phyloP scores from a whole-genome alignment of 2,113 vertebrate genomes.

The Sus scrofa region DNA sequence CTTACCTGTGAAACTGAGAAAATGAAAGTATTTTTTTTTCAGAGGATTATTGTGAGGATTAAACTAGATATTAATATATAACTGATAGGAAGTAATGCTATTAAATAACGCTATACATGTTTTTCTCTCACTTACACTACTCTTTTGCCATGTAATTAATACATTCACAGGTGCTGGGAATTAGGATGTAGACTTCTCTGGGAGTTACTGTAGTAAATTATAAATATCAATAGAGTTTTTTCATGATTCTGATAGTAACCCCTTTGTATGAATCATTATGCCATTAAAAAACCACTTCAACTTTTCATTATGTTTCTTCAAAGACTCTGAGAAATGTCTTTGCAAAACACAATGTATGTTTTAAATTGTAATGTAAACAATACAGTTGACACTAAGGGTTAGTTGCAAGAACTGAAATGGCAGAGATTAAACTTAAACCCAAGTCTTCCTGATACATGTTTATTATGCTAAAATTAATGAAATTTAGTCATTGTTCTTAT shows the following conservation, averaged over 20 bases:
- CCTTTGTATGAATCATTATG: not conserved
- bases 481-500: not conserved
- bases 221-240: not conserved
- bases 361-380: not conserved
- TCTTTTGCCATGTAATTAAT: not conserved
- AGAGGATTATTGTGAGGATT: not conserved
- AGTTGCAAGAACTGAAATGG: not conserved
- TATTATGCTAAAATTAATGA: not conserved
- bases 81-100: not conserved
- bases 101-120: not conserved
- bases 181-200: not conserved
- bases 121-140: not conserved
- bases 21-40: not conserved
- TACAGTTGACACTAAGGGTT: not conserved
- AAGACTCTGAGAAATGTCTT: not conserved
- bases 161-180: not conserved
- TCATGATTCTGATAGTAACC: not conserved
- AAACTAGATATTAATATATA: not conserved
- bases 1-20: not conserved
- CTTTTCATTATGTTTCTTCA: not conserved
- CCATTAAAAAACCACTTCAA: not conserved
- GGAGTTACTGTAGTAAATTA: not conserved
- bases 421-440: not conserved
- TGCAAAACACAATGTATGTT: not conserved
- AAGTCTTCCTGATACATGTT: not conserved